Conservation (phyloP, 2,797 vertebrate genomes). For the Enteromius afrohamiltoni region DNA sequence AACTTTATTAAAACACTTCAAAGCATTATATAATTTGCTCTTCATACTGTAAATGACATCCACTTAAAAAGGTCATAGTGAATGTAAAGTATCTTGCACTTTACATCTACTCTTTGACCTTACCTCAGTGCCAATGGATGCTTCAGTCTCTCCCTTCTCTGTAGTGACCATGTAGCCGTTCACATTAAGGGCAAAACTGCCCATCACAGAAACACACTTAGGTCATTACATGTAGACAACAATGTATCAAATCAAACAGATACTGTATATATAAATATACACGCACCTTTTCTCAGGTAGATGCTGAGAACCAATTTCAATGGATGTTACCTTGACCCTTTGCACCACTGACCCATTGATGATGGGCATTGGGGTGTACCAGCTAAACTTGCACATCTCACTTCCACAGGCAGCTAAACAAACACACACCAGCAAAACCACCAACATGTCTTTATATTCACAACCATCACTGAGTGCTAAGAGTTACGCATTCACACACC, state of each 20-base stretch:
- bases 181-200: background rate
- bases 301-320: background rate
- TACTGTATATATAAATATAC: background rate
- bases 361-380: background rate
- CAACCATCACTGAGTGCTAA: background rate
- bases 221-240: background rate
- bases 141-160: background rate
- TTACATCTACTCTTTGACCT: background rate
- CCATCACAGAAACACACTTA: background rate
- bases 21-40: background rate
- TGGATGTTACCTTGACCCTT: background rate
- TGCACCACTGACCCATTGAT: background rate
- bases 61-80: background rate
- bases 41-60: background rate
- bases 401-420: background rate
- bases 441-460: background rate
- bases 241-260: background rate
- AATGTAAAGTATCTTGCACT: background rate
- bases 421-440: background rate
- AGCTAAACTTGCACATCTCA: background rate
- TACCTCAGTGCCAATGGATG: background rate
- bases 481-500: background rate
- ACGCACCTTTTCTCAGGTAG: background rate
- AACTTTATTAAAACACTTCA: background rate
- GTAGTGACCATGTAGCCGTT: background rate